phyloP scores from a whole-genome alignment of 2,797 vertebrate species.

The Galagoides demidoff region DNA sequence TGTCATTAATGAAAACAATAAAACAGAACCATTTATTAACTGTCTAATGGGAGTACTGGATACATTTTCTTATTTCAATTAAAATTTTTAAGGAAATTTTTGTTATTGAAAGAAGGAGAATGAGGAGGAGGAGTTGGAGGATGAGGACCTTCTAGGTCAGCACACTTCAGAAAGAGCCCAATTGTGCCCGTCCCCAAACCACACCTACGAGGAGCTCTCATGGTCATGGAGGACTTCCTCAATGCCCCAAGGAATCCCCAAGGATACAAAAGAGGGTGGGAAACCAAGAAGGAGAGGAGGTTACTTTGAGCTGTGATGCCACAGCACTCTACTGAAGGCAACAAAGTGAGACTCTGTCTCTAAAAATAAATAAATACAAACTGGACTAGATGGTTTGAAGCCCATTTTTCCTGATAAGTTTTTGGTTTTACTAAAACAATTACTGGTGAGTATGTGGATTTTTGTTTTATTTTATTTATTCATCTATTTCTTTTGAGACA shows the following conservation, averaged over 20 bases:
- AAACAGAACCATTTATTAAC: not conserved
- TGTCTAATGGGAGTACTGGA: not conserved
- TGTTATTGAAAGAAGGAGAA: not conserved
- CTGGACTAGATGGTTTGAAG: too few species aligned
- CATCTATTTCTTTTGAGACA: too few species aligned
- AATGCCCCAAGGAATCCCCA: not conserved
- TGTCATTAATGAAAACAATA: not conserved
- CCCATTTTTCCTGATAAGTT: too few species aligned
- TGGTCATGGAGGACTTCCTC: not conserved
- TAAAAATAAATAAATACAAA: too few species aligned
- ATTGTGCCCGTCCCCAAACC: fast-evolving
- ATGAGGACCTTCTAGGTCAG: not conserved
- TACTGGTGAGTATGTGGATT: too few species aligned
- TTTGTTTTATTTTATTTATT: too few species aligned
- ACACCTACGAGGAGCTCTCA: too few species aligned
- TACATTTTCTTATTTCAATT: not conserved
- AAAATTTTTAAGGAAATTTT: not conserved
- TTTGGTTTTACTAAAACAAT: too few species aligned
- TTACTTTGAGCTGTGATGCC: too few species aligned
- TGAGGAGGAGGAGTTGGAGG: not conserved
- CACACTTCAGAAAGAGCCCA: not conserved
- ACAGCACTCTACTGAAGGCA: too few species aligned
- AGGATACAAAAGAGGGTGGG: not conserved
- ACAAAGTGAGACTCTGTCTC: too few species aligned
- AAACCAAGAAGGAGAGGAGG: not conserved